Evolutionary conservation across 2,113 vertebrate genomes (phyloP).

Genomic region (Ia io): DNA sequence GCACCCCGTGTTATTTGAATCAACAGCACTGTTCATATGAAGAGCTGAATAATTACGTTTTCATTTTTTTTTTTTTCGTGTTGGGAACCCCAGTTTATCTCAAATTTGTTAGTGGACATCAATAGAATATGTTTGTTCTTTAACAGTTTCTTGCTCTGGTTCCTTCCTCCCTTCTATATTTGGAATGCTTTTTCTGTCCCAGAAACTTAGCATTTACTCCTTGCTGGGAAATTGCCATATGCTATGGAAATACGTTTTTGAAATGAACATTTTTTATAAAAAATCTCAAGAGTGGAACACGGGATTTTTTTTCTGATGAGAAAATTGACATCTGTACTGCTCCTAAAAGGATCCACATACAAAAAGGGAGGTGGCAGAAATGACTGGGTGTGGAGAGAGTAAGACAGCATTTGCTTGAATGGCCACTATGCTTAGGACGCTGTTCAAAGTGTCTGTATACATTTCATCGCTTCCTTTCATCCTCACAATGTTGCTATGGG

Average conservation of each 20-base stretch:
- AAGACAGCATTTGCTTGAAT: rapidly evolving
- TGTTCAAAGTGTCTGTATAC: rapidly evolving
- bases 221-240: constrained; percentile 51
- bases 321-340: not conserved
- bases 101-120: constrained; percentile 80
- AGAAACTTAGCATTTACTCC: constrained; percentile 65
- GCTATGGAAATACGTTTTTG: constrained; percentile 61
- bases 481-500: not conserved
- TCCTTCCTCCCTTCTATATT: constrained; percentile 24
- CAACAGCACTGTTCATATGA: constrained; percentile 86
- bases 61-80: constrained; percentile 82
- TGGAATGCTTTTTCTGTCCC: constrained; percentile 64
- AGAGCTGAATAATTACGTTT: constrained; percentile 85
- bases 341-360: not conserved
- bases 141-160: constrained; percentile 74
- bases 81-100: constrained; percentile 81
- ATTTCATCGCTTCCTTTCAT: rapidly evolving
- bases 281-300: not conserved
- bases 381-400: rapidly evolving
- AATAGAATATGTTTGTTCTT: constrained; percentile 70
- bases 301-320: not conserved
- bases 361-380: not conserved
- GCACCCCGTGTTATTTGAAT: constrained; percentile 86
- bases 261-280: constrained; percentile 68
- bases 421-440: not conserved